Evolutionary conservation across 1,140 invertebrate genomes (phyloP).

Genomic region (Pararge aegeria): DNA sequence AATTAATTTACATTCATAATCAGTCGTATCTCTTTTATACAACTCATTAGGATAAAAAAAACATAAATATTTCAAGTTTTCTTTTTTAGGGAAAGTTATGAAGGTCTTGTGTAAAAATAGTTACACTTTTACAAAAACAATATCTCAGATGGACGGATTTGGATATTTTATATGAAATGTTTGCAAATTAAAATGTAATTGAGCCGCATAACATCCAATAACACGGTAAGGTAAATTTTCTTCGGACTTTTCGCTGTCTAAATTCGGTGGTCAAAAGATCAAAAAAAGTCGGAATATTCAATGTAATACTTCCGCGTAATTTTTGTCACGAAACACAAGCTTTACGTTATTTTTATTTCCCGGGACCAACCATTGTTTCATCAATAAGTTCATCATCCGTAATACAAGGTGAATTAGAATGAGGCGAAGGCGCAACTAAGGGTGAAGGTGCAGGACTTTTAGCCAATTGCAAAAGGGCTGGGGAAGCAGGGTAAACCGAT

Average conservation of each 20-base stretch:
- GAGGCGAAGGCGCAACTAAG: conserved; percentile 84
- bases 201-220: too few species aligned
- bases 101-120: too few species aligned
- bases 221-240: too few species aligned
- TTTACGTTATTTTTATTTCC: conserved; percentile 65
- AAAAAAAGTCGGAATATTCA: background rate
- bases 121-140: background rate
- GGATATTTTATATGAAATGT: background rate
- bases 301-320: background rate
- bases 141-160: conserved; percentile 3
- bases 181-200: background rate
- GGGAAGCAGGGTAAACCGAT: conserved; percentile 82
- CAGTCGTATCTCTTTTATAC: too few species aligned
- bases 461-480: conserved; percentile 88
- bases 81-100: too few species aligned
- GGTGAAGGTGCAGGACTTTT: conserved; percentile 89
- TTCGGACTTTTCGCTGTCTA: too few species aligned
- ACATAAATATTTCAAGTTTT: too few species aligned
- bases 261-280: too few species aligned
- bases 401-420: conserved; percentile 89
- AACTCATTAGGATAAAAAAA: too few species aligned
- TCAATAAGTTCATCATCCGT: conserved; percentile 95
- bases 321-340: background rate
- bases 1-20: too few species aligned
- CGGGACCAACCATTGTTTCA: conserved; percentile 88